These are phyloP conservation scores for Nannoperca australis DNA, from an alignment of 2,797 vertebrate species.

Conservation along the genomic window DNA sequence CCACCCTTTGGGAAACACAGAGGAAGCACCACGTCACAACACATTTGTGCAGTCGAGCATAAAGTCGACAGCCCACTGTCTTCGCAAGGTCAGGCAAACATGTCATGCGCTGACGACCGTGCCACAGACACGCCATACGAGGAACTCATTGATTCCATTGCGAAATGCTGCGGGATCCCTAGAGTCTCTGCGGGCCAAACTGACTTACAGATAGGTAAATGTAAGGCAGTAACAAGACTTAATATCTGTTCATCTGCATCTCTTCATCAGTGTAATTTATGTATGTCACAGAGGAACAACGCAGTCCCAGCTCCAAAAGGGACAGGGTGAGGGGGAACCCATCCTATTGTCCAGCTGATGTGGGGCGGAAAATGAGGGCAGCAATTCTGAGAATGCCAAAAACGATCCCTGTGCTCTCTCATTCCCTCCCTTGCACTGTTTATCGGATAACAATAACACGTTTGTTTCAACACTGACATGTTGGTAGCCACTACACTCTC, in stretches of 20 bases:
- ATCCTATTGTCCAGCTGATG: conserved; percentile 83
- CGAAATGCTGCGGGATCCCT: not conserved
- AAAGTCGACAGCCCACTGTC: conserved; percentile 56
- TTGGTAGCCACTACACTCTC: not conserved
- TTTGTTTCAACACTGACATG: conserved; percentile 18
- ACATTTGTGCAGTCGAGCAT: conserved; percentile 64
- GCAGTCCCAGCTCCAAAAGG: conserved; percentile 13
- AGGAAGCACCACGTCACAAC: conserved; percentile 70
- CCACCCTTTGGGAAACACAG: conserved; percentile 59
- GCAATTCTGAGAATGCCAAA: conserved; percentile 75
- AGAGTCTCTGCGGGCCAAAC: not conserved
- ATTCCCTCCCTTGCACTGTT: conserved; percentile 5
- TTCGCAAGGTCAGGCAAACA: conserved; percentile 64
- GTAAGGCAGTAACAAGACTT: not conserved
- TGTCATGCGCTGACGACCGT: conserved; percentile 5
- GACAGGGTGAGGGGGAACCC: conserved; percentile 50
- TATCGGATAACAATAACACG: conserved; percentile 25
- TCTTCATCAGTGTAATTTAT: conserved; percentile 16
- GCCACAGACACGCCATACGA: conserved; percentile 7
- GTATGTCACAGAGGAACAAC: conserved; percentile 26
- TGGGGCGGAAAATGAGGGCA: conserved; percentile 86
- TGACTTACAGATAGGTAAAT: not conserved
- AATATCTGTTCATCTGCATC: conserved; percentile 1
- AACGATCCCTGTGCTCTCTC: conserved; percentile 28
- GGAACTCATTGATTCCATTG: not conserved